Evolutionary conservation across 2,797 vertebrate species (phyloP), one percentile per base, ranked within the genome.

Genomic region (Stomatorhinus walkeri): DNA sequence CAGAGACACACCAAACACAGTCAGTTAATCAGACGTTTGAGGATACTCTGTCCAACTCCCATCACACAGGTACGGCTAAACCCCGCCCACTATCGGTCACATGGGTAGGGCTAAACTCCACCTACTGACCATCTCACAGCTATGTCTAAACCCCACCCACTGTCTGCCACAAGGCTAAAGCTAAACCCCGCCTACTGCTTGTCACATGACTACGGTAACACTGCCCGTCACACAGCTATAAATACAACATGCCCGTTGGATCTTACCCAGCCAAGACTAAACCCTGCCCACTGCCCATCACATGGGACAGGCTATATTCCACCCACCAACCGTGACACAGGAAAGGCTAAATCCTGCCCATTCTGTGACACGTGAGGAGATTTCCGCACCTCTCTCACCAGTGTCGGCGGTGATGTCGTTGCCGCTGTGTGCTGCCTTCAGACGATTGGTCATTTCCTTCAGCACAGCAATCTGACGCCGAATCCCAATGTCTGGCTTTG

Each of bases 341-440:
- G 1, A 43, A 28, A 7, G 68, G 28, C 28, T 40, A 76, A 76
- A 76, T 79, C 40, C 22, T 5, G 12, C 3, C 24, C 24, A 14
- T 28, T 24, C 14, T 32, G 3, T 68, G 61, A 32, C 22, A 64
- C 8, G 7, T 10, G 9, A 64, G 59, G 59, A 9, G 3, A 24
- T 64, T 8, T 56, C 49, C 14, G 5, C 8, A 12, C 43, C n/a
- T 16, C 89, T 89, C 96, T 93, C 95, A 98, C 97, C 96, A 22
- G 87, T 95, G 1, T 96, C 96, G 2, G 96, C 88, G 40, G 97
- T 96, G n/a, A 98, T 96, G 19, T 99, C 98, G 0, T 97, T 97
- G 85, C 98, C 98, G 1, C 95, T 97, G 95, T 98, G 96, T 0
- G 98, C 98, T 0, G 96, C 98, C 94, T 97, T 99, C 91, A 99